phyloP scores from a whole-genome alignment of 2,888 invertebrate genomes.

The Athalia rosae region DNA sequence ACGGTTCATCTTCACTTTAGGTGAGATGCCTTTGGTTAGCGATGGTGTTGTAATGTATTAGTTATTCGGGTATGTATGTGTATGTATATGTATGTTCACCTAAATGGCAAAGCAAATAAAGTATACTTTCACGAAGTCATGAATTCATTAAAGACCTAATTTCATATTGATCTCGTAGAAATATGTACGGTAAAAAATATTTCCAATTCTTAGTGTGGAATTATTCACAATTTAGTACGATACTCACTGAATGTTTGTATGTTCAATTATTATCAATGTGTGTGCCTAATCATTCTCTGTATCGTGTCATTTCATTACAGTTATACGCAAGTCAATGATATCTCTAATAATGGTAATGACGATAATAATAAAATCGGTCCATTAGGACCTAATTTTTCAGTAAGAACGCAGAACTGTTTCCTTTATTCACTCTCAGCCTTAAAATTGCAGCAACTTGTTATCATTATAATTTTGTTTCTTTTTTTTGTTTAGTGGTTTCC shows the following conservation, averaged over 20 bases:
- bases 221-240: slow-evolving; percentile 44
- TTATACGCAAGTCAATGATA: slow-evolving; percentile 40
- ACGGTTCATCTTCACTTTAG: slow-evolving; percentile 1
- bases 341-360: slow-evolving; percentile 15
- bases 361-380: slow-evolving; percentile 31
- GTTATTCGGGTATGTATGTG: slow-evolving; percentile 17
- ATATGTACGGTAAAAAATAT: slow-evolving; percentile 14
- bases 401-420: slow-evolving; percentile 38
- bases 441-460: slow-evolving; percentile 52
- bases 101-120: slow-evolving; percentile 23
- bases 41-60: slow-evolving; percentile 30
- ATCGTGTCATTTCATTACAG: slow-evolving; percentile 32
- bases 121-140: slow-evolving; percentile 21
- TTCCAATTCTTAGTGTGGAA: slow-evolving; percentile 20
- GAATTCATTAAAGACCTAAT: slow-evolving; percentile 9
- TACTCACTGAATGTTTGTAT: slow-evolving; percentile 30
- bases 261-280: slow-evolving; percentile 27
- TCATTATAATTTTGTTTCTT: slow-evolving; percentile 45
- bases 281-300: slow-evolving; percentile 35
- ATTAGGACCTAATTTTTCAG: slow-evolving; percentile 19
- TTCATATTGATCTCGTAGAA: not conserved
- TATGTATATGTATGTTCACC: slow-evolving; percentile 21
- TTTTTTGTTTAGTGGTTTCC: slow-evolving; percentile 7
- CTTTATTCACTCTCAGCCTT: slow-evolving; percentile 55
- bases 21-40: slow-evolving; percentile 32